Base-by-base conservation (phyloP, 2,113 vertebrate genomes). In the Ptilorrhoa leucosticta region DNA sequence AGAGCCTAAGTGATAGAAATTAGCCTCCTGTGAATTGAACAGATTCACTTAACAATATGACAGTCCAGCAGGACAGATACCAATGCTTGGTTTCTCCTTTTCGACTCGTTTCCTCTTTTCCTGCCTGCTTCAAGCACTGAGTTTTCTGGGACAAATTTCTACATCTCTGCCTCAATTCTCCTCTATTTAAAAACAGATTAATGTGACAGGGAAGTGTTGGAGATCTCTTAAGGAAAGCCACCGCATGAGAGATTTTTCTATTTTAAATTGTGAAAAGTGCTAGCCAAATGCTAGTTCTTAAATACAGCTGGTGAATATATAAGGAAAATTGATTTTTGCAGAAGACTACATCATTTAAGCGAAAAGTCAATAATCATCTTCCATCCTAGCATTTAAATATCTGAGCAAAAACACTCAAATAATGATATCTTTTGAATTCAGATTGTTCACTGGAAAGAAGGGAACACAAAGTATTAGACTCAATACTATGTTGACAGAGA, bases 251-350 rank as follows among this genome's bases (percentile, higher is more conserved):
- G 60, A 94, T 83, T 64, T 87, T 91, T 83, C 95, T 95, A 78
- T 96, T 96, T 96, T 89, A 94, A 89, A 93, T 40, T 42, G 40
- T 87, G 88, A 39, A 37, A 83, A 95, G 69, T 33, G 42, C 76
- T 89, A 90, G 86, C 95, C 95, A 97, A 97, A 87, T 92, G 92
- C 61, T 90, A 39, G 64, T 57, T 93, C 92, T 95, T 68, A 90
- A 94, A 89, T 87, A 83, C 83, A 90, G 90, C 76, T 84, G 83
- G 93, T 87, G 83, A 88, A 87, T 83, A 94, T 82, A 51, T 78
- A 93, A 64, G 80, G 82, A 80, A 93, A 94, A 95, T 31, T 79
- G 76, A 89, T 83, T 94, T 96, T 78, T 27, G 27, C 71, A 90
- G 72, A 89, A 48, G n/a, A 60, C 90, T 68, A 83, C 56, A 86